A percentile compares a stretch with the other conserved stretches of the same genome.
Evolutionary conservation across 2,113 vertebrate species (phyloP).

Genomic region (Collichthys lucidus): DNA sequence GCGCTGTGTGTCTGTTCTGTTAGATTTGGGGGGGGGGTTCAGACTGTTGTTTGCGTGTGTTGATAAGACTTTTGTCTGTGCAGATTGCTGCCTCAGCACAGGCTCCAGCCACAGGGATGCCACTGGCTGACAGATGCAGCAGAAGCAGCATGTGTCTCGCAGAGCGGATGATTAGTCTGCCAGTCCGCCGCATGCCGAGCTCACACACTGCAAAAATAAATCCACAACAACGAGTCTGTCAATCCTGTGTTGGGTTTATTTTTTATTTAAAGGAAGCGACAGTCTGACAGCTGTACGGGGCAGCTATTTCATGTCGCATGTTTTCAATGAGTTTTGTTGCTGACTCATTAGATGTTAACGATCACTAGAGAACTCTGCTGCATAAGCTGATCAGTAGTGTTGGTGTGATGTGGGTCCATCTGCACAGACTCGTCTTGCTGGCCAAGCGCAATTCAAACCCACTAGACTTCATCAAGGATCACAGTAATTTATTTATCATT

Average conservation of each 20-base stretch:
- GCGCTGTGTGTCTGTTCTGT: slow-evolving; percentile 11
- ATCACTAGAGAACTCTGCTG: not conserved
- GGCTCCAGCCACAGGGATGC: slow-evolving; percentile 61
- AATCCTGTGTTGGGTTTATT: not conserved
- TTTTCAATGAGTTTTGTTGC: not conserved
- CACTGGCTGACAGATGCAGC: slow-evolving; percentile 68
- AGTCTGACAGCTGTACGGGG: not conserved
- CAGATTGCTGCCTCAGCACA: slow-evolving; percentile 77
- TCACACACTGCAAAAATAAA: slow-evolving; percentile 16
- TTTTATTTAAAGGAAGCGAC: not conserved
- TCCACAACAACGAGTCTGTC: slow-evolving; percentile 9
- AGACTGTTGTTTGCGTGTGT: slow-evolving; percentile 62
- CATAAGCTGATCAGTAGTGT: not conserved
- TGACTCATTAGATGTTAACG: not conserved
- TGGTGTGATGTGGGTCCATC: too few relatives aligned
- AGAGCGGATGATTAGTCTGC: slow-evolving; percentile 56
- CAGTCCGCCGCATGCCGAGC: slow-evolving; percentile 31
- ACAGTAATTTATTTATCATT: too few relatives aligned
- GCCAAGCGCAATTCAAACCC: too few relatives aligned
- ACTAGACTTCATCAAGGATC: too few relatives aligned
- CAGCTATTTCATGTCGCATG: not conserved
- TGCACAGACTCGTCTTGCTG: too few relatives aligned
- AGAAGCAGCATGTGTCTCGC: slow-evolving; percentile 58
- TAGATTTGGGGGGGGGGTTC: slow-evolving; percentile 5
- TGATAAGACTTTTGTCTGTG: slow-evolving; percentile 75